A percentile compares a stretch with the other conserved stretches of the same genome.
These are phyloP conservation scores for Drosophila ochracea DNA, from an alignment of 2,888 invertebrate genomes.

Conservation along the genomic window DNA sequence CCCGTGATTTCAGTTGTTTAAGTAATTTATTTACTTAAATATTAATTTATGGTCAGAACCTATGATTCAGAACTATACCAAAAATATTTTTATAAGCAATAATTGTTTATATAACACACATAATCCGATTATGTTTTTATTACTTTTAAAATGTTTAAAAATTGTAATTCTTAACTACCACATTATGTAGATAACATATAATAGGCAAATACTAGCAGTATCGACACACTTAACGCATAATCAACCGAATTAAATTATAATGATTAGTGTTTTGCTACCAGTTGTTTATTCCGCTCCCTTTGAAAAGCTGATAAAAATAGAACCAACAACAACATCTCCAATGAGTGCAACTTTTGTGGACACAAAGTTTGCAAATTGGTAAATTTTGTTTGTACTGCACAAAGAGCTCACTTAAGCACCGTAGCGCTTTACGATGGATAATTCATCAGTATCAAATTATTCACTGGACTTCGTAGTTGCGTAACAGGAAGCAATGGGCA, in stretches of 20 bases:
- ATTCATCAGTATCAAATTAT: conserved; percentile 71
- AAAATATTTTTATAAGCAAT: neutral
- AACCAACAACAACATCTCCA: neutral
- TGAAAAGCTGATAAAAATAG: conserved; percentile 4
- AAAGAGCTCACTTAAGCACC: conserved; percentile 56
- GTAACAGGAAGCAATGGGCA: conserved; percentile 21
- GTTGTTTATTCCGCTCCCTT: neutral
- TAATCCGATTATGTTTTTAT: neutral
- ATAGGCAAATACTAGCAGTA: neutral
- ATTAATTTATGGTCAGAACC: neutral
- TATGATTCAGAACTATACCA: neutral
- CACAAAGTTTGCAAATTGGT: conserved; percentile 58
- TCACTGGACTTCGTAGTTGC: conserved; percentile 17
- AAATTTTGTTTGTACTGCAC: conserved; percentile 64
- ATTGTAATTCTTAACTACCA: neutral
- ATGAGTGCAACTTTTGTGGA: conserved; percentile 16
- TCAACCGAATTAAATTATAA: conserved; percentile 5
- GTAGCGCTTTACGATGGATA: conserved; percentile 28
- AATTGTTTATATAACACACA: neutral
- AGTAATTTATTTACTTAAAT: neutral
- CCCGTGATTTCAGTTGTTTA: neutral
- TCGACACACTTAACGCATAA: neutral
- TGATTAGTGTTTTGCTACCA: neutral
- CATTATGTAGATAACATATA: neutral
- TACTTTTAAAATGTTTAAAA: neutral